phyloP scores from a whole-genome alignment of 2,888 invertebrate genomes.

The Microctonus hyperodae region DNA sequence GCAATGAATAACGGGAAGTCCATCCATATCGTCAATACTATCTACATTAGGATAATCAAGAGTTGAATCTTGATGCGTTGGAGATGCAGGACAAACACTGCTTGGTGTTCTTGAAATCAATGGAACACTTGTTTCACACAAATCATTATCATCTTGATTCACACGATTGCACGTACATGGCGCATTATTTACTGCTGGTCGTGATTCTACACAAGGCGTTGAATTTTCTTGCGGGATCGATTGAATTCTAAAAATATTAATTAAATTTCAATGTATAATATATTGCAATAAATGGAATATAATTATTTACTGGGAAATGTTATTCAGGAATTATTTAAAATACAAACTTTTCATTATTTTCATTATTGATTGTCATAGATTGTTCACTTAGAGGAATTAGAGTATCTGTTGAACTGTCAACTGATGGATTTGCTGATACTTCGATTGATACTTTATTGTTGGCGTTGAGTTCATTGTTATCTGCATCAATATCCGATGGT shows the following conservation, averaged over 20 bases:
- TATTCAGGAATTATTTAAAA: background rate
- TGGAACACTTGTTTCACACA: slow-evolving; percentile 60
- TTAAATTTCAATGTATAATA: background rate
- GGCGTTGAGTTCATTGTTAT: slow-evolving; percentile 46
- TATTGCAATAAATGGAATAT: background rate
- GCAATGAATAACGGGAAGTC: slow-evolving; percentile 75
- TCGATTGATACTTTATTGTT: slow-evolving; percentile 53
- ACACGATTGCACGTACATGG: slow-evolving; percentile 50
- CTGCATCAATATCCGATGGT: slow-evolving; percentile 43
- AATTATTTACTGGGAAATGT: background rate
- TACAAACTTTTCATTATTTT: slow-evolving; percentile 54
- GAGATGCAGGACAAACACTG: slow-evolving; percentile 68
- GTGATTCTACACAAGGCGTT: slow-evolving; percentile 38
- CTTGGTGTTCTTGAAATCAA: slow-evolving; percentile 68
- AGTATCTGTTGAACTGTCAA: slow-evolving; percentile 68
- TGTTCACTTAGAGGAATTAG: slow-evolving; percentile 61
- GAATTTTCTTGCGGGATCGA: slow-evolving; percentile 37
- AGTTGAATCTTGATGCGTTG: slow-evolving; percentile 61
- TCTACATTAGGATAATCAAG: slow-evolving; percentile 52
- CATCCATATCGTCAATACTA: slow-evolving; percentile 74
- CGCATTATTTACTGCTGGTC: slow-evolving; percentile 38
- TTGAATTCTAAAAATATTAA: slow-evolving; percentile 40
- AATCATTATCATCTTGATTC: slow-evolving; percentile 55
- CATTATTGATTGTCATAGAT: slow-evolving; percentile 38
- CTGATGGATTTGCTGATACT: slow-evolving; percentile 57